Base-by-base conservation (phyloP, 2,113 vertebrate genomes). In the Syrmaticus mikado region DNA sequence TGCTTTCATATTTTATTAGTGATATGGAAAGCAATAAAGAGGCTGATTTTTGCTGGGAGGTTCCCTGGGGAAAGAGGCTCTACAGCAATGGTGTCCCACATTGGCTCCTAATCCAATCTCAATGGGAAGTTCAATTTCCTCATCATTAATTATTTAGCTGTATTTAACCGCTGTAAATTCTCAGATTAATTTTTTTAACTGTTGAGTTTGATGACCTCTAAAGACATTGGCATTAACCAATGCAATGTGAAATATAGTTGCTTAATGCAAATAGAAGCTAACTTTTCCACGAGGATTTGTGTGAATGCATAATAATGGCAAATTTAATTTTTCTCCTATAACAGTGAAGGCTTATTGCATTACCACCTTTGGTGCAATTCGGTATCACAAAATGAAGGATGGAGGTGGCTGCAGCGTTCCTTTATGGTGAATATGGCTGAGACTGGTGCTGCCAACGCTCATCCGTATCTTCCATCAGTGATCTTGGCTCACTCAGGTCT, bases 1-100 rank as follows among this genome's bases (percentile, higher is more conserved):
- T 92, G 82, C 92, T 95, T 97, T 96, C 96, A 93, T 96, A 97
- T 96, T 97, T 96, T 97, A 97, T 97, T 97, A 97, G 96, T 92
- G 90, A 95, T 96, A 95, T 34, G 90, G 92, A 95, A 96, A 92
- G 96, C 95, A 97, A 96, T 97, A 97, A 96, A 94, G 90, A 85
- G 92, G 70, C 80, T 93, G 94, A 92, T 95, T 95, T 96, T 97
- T 94, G 90, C 95, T 95, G 76, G 85, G 93, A 88, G 91, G 82
- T 75, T 95, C 94, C 94, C 94, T 16, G 17, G 94, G 94, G 96
- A 86, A 90, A 62, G 36, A 11, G 65, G 82, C 93, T 95, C 96
- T 92, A 92, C 96, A 95, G 90, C 90, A 94, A 53, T 81, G 83
- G 61, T 90, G 90, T 87, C 93, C 93, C 94, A 94, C 92, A 70